Evolutionary conservation across 1,140 invertebrate species (phyloP), one percentile per base, ranked within the genome.

Genomic region (Apolygus lucorum): DNA sequence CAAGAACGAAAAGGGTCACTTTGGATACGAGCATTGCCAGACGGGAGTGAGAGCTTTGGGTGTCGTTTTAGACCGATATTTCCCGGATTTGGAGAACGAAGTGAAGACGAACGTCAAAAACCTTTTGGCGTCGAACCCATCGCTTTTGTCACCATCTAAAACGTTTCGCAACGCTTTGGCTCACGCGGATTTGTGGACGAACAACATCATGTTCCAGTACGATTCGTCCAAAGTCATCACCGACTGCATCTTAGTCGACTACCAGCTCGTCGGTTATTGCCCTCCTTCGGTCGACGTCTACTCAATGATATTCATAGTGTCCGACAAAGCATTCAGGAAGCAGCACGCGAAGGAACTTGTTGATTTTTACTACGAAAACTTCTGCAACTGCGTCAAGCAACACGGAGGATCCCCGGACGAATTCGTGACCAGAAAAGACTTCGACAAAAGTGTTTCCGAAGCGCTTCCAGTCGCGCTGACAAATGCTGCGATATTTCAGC

Each of bases 121-220:
- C 1, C 28, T 28, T 29, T 2, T 42, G 17, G 65, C 27, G 1
- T 13, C 14, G 14, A 26, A 29, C 14, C 28, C 13, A 26, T 22
- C 27, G 14, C 2, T 28, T 26, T n/a, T 67, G 21, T 22, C 8
- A 21, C 29, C 54, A 2, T 49, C 34, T 13, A 13, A 68, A 14
- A 64, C 28, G 11, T 28, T 28, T 22, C 1, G 68, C 8, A 71
- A 71, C 29, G 70, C 64, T 21, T 17, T 69, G 13, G 14, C 29
- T n/a, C 59, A 71, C 34, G 66, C 27, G 1, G 62, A 64, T 26
- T 14, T 71, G 22, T 68, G 65, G 34, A 25, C 25, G 27, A 69
- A 65, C 28, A 68, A 71, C 21, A 52, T 68, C 29, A 28, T 71
- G 49, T 68, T 68, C 28, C 68, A 69, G n/a, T 68, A 68, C 21